Evolutionary conservation across 64 coral and sea anemone species (phyloP), one percentile per base, ranked within the genome.

Genomic region (Dendronephthya gigantea): DNA sequence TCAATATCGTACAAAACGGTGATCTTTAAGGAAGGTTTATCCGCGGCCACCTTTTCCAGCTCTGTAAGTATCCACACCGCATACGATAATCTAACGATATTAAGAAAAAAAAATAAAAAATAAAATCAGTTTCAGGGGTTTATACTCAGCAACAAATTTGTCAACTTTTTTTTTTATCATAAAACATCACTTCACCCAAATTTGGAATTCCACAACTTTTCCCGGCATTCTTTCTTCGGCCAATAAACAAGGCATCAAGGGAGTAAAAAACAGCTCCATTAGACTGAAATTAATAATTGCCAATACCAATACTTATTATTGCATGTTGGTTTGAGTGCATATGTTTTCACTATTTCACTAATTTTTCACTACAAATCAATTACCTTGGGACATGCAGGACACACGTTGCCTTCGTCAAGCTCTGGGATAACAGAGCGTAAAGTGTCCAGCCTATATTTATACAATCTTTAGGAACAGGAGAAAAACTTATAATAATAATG

Each of bases 381-480:
- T 43, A 83, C 82, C 82, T 83, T 36, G 4, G 82, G 34, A 37
- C 82, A 83, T 13, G 82, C 82, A 41, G 82, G 82, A 83, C 82
- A 83, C 30, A 83, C 39, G 27, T 38, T 83, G 30, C 82, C 82
- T 27, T 83, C 82, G 40, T 83, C 82, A 39, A 83, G 82, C 14
- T 66, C 58, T 7, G 58, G 58, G 6, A 66, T 66, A 66, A 66
- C 22, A 15, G 6, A 66, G 6, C 6, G 6, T 30, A 66, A 30
- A 30, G 2, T 66, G 22, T 66, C 58, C 19, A 22, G 58, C 22
- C 22, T 66, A 66, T 66, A 17, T 15, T 66, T 66, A 30, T 66
- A 66, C 19, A 66, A 17, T 66, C 58, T 66, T n/a, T n/a, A n/a
- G n/a, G 22, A 2, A 66, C 11, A 45, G 41, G 11, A 45, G 41